Conservation (phyloP, 2,113 vertebrate species). For the Lycaon pictus region DNA sequence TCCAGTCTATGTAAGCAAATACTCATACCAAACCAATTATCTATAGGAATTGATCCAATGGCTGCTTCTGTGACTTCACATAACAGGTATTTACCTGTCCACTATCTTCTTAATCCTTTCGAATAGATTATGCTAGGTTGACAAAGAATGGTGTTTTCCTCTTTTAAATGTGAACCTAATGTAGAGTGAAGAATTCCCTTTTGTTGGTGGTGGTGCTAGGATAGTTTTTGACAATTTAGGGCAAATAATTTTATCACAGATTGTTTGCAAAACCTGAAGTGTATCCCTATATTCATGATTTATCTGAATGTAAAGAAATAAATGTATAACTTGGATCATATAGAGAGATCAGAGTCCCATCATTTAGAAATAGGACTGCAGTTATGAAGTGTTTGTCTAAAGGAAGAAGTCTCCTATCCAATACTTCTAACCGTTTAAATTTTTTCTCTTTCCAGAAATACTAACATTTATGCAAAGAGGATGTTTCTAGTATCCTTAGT, state of each 20-base stretch:
- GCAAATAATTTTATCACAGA: neutral
- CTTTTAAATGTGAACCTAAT: conserved; percentile 40
- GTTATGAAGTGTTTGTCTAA: neutral
- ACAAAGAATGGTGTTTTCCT: conserved; percentile 29
- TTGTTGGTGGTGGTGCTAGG: conserved; percentile 15
- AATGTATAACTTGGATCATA: neutral
- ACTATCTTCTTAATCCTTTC: conserved; percentile 30
- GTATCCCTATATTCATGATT: neutral
- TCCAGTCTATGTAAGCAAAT: conserved; percentile 61
- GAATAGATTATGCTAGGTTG: neutral
- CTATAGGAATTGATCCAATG: conserved; percentile 11
- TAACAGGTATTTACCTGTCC: neutral
- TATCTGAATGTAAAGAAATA: neutral
- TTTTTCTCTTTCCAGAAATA: conserved; percentile 54
- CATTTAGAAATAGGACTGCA: neutral
- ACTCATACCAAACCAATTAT: conserved; percentile 61
- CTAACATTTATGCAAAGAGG: neutral
- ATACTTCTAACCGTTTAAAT: neutral
- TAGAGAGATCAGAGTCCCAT: neutral
- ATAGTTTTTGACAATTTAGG: conserved; percentile 7
- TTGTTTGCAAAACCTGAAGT: neutral
- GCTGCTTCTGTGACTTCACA: neutral
- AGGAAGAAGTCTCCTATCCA: neutral
- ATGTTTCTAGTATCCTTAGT: neutral
- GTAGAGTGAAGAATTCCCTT: neutral